Conservation (phyloP, 92 coral and sea anemone genomes). For the Paramuricea clavata region DNA sequence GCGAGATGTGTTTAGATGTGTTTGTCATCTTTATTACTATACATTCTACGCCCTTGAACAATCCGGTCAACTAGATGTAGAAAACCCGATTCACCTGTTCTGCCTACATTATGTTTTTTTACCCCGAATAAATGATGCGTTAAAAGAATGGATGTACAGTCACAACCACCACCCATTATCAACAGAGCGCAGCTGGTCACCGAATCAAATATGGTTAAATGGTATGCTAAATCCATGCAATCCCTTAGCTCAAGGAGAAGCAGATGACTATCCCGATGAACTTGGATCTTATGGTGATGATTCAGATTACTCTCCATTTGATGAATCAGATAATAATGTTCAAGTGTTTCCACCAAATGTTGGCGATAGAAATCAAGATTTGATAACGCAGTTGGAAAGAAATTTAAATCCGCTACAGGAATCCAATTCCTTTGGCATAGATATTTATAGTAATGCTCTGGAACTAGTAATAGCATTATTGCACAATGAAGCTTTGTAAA, state of each 20-base stretch:
- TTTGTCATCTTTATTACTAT: conserved; percentile 68
- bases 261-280: conserved; percentile 52
- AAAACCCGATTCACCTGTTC: conserved; percentile 60
- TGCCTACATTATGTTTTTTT: conserved; percentile 46
- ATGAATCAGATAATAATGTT: conserved; percentile 66
- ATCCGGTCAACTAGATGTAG: conserved; percentile 70
- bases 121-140: conserved; percentile 55
- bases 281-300: conserved; percentile 57
- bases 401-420: conserved; percentile 57
- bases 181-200: conserved; percentile 69
- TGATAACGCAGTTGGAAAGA: conserved; percentile 48
- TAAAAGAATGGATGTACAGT: conserved; percentile 59
- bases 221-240: conserved; percentile 61
- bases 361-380: conserved; percentile 51
- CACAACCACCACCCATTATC: conserved; percentile 61
- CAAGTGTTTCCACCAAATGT: conserved; percentile 62
- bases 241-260: conserved; percentile 58
- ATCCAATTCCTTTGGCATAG: conserved; percentile 67
- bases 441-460: conserved; percentile 54
- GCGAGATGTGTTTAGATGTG: conserved; percentile 78
- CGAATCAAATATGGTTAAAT: conserved; percentile 67
- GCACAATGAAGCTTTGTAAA: conserved; percentile 1
- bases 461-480: conserved; percentile 38
- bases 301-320: conserved; percentile 58
- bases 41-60: conserved; percentile 73